These are phyloP conservation scores for Lasioglossum vierecki DNA, from an alignment of 2,888 invertebrate genomes.

Conservation along the genomic window DNA sequence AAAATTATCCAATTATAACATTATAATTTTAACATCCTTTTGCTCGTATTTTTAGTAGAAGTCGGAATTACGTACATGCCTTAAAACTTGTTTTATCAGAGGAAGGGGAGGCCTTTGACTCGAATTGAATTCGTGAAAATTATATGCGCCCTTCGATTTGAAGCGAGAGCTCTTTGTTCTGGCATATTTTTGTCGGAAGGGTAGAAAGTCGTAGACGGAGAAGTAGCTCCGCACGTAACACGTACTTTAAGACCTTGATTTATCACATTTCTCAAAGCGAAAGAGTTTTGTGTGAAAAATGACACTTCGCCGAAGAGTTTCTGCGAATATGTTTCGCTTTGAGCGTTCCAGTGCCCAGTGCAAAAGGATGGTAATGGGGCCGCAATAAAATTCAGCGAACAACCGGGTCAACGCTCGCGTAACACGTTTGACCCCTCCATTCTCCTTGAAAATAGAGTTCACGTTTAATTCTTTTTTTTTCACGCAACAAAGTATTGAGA, in stretches of 20 bases:
- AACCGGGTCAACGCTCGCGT: conserved; percentile 4
- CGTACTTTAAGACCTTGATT: conserved; percentile 10
- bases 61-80: too few species aligned
- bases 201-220: neutral
- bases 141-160: neutral
- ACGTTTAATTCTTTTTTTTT: conserved; percentile 12
- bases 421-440: neutral
- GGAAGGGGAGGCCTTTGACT: too few species aligned
- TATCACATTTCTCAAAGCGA: conserved; percentile 3
- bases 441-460: neutral
- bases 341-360: neutral
- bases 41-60: neutral
- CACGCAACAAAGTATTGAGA: neutral
- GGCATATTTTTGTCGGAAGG: neutral
- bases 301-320: conserved; percentile 8
- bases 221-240: neutral
- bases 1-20: neutral
- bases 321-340: conserved; percentile 15
- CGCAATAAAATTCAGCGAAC: conserved; percentile 30
- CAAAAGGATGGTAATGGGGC: conserved; percentile 25
- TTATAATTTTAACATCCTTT: neutral
- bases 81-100: too few species aligned
- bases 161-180: neutral
- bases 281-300: conserved; percentile 34
- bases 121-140: too few species aligned